Evolutionary conservation across 1,140 invertebrate genomes (phyloP).

Genomic region (Drosophila mojavensis): DNA sequence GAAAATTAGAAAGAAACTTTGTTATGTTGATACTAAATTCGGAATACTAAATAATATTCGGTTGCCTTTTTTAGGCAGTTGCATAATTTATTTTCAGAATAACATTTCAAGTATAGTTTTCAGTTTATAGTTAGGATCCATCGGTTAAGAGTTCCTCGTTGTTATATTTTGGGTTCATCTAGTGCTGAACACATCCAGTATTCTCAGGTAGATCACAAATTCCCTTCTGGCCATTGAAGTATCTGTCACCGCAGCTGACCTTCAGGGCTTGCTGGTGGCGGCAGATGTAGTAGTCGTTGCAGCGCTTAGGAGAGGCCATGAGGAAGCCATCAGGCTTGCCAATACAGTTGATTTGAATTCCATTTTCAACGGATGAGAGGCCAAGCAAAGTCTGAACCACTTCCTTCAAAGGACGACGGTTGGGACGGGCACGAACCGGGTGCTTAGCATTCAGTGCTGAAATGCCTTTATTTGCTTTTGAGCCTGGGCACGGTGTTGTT

Average conservation of each 20-base stretch:
- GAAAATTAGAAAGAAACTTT: no score
- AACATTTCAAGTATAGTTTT: not conserved
- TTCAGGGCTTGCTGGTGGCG: conserved; percentile 51
- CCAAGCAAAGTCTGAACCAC: conserved; percentile 18
- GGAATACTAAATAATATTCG: not conserved
- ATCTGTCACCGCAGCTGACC: conserved; percentile 64
- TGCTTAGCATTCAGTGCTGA: not conserved
- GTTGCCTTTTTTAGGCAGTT: conserved; percentile 46
- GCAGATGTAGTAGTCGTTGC: conserved; percentile 74
- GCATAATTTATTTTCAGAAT: conserved; percentile 39
- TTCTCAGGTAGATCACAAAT: conserved; percentile 73
- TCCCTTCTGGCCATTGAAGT: conserved; percentile 69
- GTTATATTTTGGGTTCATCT: not conserved
- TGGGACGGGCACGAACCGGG: conserved; percentile 27
- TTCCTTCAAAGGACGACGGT: conserved; percentile 36
- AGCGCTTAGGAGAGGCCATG: conserved; percentile 60
- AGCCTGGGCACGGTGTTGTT: conserved; percentile 8
- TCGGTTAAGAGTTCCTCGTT: not conserved
- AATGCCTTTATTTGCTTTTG: not conserved
- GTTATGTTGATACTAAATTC: no score
- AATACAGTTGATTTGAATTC: conserved; percentile 41
- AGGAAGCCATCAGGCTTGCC: conserved; percentile 67
- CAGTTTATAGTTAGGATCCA: not conserved
- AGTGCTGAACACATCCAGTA: conserved; percentile 35
- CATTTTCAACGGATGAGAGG: not conserved